These are phyloP conservation scores for Neoitamus cyanurus DNA, from an alignment of 2,888 invertebrate species.

Conservation along the genomic window DNA sequence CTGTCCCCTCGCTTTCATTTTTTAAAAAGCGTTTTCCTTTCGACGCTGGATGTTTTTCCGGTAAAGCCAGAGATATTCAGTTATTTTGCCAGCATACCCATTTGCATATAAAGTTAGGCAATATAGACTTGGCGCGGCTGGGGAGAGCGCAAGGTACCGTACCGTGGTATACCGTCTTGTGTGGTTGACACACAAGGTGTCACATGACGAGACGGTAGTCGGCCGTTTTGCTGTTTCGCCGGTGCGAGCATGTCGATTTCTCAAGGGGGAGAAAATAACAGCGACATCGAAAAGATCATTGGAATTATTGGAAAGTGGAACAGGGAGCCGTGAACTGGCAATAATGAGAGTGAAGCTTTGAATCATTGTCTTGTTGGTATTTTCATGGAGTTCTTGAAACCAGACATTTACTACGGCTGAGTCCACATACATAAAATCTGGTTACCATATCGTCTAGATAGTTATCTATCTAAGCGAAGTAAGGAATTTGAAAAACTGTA, in stretches of 20 bases:
- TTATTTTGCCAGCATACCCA: constrained; percentile 2
- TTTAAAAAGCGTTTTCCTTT: constrained; percentile 17
- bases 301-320: not conserved
- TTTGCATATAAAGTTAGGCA: not conserved
- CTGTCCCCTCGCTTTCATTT: not conserved
- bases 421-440: not conserved
- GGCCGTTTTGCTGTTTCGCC: not conserved
- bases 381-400: not conserved
- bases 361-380: not conserved
- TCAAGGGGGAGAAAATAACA: not conserved
- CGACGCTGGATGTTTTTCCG: not conserved
- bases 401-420: not conserved
- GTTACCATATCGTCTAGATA: not conserved
- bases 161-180: not conserved
- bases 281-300: not conserved
- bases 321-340: not conserved
- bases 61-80: not conserved
- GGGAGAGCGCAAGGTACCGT: not conserved
- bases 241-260: not conserved
- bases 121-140: not conserved
- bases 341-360: not conserved
- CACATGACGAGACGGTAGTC: not conserved
- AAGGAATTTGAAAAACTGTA: no score
- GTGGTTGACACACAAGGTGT: not conserved
- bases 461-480: no score